A percentile compares a stretch with the other conserved stretches of the same genome.
Evolutionary conservation across 2,888 invertebrate species (phyloP).

Genomic region (Pandemis cinnamomeana): DNA sequence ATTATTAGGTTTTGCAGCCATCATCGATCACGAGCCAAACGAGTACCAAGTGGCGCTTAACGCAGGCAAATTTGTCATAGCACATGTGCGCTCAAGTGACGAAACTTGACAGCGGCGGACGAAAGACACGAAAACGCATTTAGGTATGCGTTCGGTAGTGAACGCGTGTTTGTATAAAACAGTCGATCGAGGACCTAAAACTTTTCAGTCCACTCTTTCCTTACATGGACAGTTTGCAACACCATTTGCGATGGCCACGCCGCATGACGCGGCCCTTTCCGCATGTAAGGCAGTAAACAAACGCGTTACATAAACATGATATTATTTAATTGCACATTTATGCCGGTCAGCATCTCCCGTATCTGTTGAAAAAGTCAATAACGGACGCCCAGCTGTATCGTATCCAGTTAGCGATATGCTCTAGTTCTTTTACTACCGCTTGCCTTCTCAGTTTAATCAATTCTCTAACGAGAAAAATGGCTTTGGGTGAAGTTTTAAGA

Average conservation of each 20-base stretch:
- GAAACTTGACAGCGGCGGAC: no score
- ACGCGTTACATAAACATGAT: slow-evolving; percentile 37
- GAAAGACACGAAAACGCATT: no score
- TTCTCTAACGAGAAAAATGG: slow-evolving; percentile 34
- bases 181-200: neutral
- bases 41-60: no score
- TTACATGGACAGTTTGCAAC: neutral
- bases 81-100: no score
- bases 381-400: slow-evolving; percentile 41
- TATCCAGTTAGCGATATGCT: slow-evolving; percentile 73
- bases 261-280: slow-evolving; percentile 24
- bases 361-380: slow-evolving; percentile 32
- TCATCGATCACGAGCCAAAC: no score
- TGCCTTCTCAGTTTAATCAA: slow-evolving; percentile 42
- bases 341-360: slow-evolving; percentile 33
- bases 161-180: no score
- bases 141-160: no score
- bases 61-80: no score
- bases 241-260: slow-evolving; percentile 13
- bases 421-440: slow-evolving; percentile 66
- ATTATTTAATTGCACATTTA: slow-evolving; percentile 34
- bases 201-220: neutral
- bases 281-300: slow-evolving; percentile 28
- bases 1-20: no score
- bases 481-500: slow-evolving; percentile 30